Evolutionary conservation across 2,113 vertebrate genomes (phyloP), one percentile per base, ranked within the genome.

Genomic region (Saguinus midas): DNA sequence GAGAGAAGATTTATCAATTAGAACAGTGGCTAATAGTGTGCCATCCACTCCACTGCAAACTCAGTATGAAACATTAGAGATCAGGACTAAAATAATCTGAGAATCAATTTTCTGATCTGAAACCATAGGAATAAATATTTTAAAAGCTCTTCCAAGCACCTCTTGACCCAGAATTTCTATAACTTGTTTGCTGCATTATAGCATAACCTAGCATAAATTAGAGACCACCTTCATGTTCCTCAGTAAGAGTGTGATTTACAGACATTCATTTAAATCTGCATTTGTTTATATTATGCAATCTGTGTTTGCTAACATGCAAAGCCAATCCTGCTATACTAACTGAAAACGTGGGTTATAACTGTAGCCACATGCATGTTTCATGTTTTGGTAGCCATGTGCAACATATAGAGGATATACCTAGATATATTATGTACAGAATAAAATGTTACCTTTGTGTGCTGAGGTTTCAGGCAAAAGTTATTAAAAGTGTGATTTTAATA

Each of bases 171-270:
- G 52, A 50, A 80, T 16, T 50, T 27, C 32, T 23, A 6, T 35
- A 37, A 45, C 10, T 14, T 50, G 8, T 50, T 32, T 66, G n/a
- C 57, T 45, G 2, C 11, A 10, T 14, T 55, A 11, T 23, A 20
- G 16, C 5, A 37, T 1, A 50, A 6, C 7, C 11, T 8, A 29
- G 45, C 6, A 8, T 6, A 66, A 40, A 48, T 40, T 8, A 25
- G 17, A 58, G 64, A 37, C 12, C 12, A 8, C 50, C 3, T 11
- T 12, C 23, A 8, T 8, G 6, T 27, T 66, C 43, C 10, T 37
- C 29, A 23, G 6, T 0, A 2, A 66, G 23, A 1, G 32, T 37
- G 5, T 6, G 17, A 37, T 18, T 48, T 18, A 5, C 5, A 13
- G 43, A 81, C n/a, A 29, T 12, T 35, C n/a, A n/a, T 7, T 18